Percentiles rank a stretch among this genome's conserved stretches.
Conservation (phyloP, 2,888 invertebrate species). For the Yponomeuta plumbellus region DNA sequence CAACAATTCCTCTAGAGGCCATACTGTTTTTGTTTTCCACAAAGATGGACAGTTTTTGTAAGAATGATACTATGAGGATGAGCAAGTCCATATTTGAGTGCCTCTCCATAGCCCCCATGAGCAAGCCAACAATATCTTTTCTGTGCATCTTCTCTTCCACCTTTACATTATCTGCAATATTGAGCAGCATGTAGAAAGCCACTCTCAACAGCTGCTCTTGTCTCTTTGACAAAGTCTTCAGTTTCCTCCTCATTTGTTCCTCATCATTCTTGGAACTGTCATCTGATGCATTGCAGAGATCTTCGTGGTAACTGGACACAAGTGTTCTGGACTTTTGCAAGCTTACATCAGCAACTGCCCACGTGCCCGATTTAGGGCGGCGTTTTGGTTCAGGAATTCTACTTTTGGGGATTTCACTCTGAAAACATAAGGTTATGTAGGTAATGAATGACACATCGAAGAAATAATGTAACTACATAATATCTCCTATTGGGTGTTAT, state of each 20-base stretch:
- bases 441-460: neutral
- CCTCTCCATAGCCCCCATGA: slow-evolving; percentile 92
- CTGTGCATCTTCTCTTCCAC: slow-evolving; percentile 98
- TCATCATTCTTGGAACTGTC: slow-evolving; percentile 79
- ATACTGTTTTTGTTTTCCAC: slow-evolving; percentile 96
- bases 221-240: slow-evolving; percentile 89
- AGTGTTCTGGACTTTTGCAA: slow-evolving; percentile 77
- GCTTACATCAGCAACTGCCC: slow-evolving; percentile 75
- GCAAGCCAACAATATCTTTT: slow-evolving; percentile 91
- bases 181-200: slow-evolving; percentile 93
- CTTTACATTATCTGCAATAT: slow-evolving; percentile 96
- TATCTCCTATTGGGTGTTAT: too few species aligned
- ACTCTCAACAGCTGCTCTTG: slow-evolving; percentile 95
- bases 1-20: slow-evolving; percentile 86
- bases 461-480: neutral
- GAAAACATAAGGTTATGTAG: slow-evolving; percentile 28
- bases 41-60: slow-evolving; percentile 96
- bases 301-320: slow-evolving; percentile 83
- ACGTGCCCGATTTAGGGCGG: slow-evolving; percentile 86
- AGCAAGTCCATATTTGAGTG: slow-evolving; percentile 91
- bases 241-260: slow-evolving; percentile 85
- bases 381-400: slow-evolving; percentile 84
- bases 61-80: slow-evolving; percentile 92
- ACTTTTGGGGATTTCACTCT: slow-evolving; percentile 81
- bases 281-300: slow-evolving; percentile 71